Conservation (phyloP, 2,888 invertebrate genomes). For the Brenthis ino region DNA sequence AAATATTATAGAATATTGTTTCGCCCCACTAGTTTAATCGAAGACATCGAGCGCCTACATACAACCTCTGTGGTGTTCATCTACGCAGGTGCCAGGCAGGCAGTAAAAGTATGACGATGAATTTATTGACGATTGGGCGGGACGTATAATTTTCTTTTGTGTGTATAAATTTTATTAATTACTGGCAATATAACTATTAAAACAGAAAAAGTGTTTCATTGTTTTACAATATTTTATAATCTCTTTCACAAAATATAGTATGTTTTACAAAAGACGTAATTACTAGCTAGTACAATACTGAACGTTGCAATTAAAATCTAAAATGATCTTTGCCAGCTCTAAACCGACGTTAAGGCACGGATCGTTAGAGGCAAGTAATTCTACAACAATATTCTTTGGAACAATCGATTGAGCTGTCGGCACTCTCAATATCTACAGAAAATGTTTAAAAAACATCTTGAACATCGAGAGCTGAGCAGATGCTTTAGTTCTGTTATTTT, state of each 20-base stretch:
- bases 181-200: no score
- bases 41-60: no score
- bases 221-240: background rate
- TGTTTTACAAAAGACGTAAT: no score
- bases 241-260: background rate
- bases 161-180: no score
- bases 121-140: no score
- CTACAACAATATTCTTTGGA: constrained; percentile 41
- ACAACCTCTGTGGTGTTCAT: no score
- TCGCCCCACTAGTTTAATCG: no score
- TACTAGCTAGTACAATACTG: background rate
- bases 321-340: constrained; percentile 11
- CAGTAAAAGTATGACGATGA: no score
- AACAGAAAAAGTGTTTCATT: no score
- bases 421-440: constrained; percentile 51
- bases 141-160: no score
- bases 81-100: no score
- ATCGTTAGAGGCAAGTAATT: constrained; percentile 29
- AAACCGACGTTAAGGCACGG: constrained; percentile 16
- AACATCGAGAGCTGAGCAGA: constrained; percentile 47
- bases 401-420: constrained; percentile 54
- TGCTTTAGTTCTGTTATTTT: constrained; percentile 51
- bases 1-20: no score
- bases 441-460: constrained; percentile 60
- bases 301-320: constrained; percentile 16